Percentiles rank a stretch among this genome's conserved stretches.
phyloP scores from a whole-genome alignment of 1,140 invertebrate species.

The Ooceraea biroi region DNA sequence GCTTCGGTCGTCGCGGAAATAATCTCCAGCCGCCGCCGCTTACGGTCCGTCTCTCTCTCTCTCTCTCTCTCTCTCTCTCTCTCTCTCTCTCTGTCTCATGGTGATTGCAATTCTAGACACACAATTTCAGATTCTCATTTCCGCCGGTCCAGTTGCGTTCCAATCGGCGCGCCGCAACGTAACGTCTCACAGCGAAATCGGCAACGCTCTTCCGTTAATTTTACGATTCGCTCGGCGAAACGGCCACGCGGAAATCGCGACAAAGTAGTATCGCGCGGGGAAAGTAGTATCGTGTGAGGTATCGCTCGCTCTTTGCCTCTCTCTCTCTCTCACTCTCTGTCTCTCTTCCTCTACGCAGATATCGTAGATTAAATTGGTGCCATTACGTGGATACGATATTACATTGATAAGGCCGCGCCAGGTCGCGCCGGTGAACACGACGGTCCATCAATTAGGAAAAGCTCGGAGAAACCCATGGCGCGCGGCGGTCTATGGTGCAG shows the following conservation, averaged over 20 bases:
- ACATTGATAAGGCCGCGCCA: slow-evolving; percentile 37
- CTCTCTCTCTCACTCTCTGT: no score
- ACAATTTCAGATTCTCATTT: no score
- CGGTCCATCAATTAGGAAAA: slow-evolving; percentile 53
- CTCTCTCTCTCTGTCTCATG: no score
- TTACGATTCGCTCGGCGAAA: slow-evolving; percentile 12
- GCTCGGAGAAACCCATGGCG: background rate
- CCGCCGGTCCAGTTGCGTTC: no score
- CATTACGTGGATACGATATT: slow-evolving; percentile 25
- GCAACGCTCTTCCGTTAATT: slow-evolving; percentile 19
- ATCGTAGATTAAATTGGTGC: slow-evolving; percentile 50
- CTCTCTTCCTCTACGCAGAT: no score
- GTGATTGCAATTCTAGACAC: no score
- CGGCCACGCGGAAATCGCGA: background rate
- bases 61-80: no score
- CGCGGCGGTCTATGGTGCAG: background rate
- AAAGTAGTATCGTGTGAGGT: background rate
- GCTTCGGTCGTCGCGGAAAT: no score
- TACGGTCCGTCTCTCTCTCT: no score
- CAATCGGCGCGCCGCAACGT: no score
- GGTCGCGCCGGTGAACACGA: background rate
- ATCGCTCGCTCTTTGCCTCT: slow-evolving; percentile 11
- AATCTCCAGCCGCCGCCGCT: no score
- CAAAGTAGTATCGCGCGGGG: background rate
- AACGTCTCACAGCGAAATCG: background rate